phyloP scores from a whole-genome alignment of 37 sponge, comb jelly and placozoan genomes.

The Halisarca cf. caerulea region DNA sequence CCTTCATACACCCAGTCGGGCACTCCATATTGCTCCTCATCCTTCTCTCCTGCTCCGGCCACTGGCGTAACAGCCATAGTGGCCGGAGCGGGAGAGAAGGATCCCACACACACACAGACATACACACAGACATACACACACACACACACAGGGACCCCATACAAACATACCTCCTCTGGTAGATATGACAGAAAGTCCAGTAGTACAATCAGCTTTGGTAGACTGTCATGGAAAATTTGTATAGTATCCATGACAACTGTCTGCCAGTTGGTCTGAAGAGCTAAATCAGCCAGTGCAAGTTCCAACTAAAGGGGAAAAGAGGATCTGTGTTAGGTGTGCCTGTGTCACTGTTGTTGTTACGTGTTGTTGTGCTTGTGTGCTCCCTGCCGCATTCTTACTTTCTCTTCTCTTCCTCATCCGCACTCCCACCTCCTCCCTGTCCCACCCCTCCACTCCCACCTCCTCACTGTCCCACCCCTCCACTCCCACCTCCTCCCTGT shows the following conservation, averaged over 20 bases:
- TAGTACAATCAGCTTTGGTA: slow-evolving; percentile 53
- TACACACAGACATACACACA: no score
- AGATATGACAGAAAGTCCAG: slow-evolving; percentile 74
- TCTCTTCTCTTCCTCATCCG: no score
- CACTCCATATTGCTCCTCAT: slow-evolving; percentile 38
- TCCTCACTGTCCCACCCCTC: no score
- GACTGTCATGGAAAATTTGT: slow-evolving; percentile 48
- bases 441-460: no score
- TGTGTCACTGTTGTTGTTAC: no score
- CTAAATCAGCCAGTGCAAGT: slow-evolving; percentile 89
- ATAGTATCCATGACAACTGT: slow-evolving; percentile 66
- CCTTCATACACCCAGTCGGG: slow-evolving; percentile 89
- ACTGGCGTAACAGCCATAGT: neutral
- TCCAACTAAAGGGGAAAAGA: slow-evolving; percentile 68
- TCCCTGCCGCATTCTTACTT: no score
- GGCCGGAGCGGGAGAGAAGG: neutral
- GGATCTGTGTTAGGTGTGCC: no score
- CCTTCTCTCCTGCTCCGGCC: slow-evolving; percentile 37
- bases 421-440: no score
- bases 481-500: no score
- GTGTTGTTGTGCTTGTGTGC: no score
- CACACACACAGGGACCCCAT: neutral
- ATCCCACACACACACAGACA: no score
- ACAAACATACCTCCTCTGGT: slow-evolving; percentile 91
- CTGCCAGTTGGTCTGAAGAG: slow-evolving; percentile 77